Conservation (phyloP, 2,113 vertebrate genomes). For the Diadophis punctatus region DNA sequence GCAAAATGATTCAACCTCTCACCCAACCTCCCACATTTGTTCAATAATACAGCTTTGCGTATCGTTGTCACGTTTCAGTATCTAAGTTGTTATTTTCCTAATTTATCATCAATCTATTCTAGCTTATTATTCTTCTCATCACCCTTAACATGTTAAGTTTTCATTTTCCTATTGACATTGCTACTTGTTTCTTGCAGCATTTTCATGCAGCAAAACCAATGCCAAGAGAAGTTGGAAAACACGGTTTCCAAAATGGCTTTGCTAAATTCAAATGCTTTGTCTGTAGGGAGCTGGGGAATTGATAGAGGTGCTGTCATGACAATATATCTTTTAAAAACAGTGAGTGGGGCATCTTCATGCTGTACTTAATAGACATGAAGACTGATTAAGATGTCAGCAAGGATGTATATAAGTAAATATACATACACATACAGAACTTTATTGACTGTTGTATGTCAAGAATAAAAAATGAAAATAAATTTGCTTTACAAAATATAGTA, state of each 20-base stretch:
- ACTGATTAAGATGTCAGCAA: neutral
- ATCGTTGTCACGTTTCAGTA: too few relatives aligned
- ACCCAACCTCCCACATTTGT: too few relatives aligned
- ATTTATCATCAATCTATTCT: too few relatives aligned
- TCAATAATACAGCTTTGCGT: too few relatives aligned
- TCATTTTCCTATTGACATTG: too few relatives aligned
- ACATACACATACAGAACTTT: neutral
- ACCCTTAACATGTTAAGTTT: too few relatives aligned
- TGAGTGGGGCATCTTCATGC: neutral
- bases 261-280: neutral
- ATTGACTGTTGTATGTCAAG: neutral
- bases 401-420: neutral
- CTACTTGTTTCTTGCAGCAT: too few relatives aligned
- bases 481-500: neutral
- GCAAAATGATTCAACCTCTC: neutral
- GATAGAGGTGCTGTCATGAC: neutral
- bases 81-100: too few relatives aligned
- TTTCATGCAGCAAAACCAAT: neutral
- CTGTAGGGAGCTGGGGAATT: neutral
- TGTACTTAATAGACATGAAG: neutral
- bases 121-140: too few relatives aligned
- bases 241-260: neutral
- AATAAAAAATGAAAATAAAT: neutral
- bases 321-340: neutral
- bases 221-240: neutral